These are phyloP conservation scores for Papilio aristodemus DNA, from an alignment of 1,140 invertebrate species.

Conservation along the genomic window DNA sequence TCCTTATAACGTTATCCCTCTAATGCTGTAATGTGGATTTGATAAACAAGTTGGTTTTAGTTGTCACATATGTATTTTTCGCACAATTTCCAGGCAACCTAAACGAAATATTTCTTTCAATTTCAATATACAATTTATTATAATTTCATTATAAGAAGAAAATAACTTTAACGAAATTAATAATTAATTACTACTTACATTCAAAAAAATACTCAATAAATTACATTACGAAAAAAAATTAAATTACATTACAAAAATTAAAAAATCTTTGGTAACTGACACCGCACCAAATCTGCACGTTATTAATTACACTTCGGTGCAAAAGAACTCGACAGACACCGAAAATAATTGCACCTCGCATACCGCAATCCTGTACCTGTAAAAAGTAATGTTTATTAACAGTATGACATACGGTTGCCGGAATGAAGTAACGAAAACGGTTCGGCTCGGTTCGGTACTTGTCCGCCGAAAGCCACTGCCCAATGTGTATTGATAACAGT, in stretches of 20 bases:
- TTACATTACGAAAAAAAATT: background rate
- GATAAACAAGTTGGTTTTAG: too few species aligned
- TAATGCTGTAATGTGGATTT: too few species aligned
- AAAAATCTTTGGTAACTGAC: slow-evolving; percentile 12
- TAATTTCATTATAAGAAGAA: too few species aligned
- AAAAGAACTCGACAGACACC: slow-evolving; percentile 12
- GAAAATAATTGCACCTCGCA: slow-evolving; percentile 12
- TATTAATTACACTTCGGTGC: background rate
- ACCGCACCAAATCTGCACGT: background rate
- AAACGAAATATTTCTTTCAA: too few species aligned
- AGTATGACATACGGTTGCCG: slow-evolving; percentile 1
- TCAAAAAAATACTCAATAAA: background rate
- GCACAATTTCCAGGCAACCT: too few species aligned
- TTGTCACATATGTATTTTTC: too few species aligned
- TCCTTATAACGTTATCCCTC: too few species aligned
- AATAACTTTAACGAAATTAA: too few species aligned
- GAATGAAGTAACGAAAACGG: slow-evolving; percentile 15
- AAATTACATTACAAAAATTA: background rate
- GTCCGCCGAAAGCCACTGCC: background rate
- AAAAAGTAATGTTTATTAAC: slow-evolving; percentile 24
- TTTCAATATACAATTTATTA: too few species aligned
- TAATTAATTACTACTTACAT: background rate
- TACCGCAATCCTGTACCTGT: background rate
- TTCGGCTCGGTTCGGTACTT: background rate
- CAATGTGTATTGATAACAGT: slow-evolving; percentile 22